phyloP scores from a whole-genome alignment of 1,140 invertebrate genomes.

The Calliphora vicina region DNA sequence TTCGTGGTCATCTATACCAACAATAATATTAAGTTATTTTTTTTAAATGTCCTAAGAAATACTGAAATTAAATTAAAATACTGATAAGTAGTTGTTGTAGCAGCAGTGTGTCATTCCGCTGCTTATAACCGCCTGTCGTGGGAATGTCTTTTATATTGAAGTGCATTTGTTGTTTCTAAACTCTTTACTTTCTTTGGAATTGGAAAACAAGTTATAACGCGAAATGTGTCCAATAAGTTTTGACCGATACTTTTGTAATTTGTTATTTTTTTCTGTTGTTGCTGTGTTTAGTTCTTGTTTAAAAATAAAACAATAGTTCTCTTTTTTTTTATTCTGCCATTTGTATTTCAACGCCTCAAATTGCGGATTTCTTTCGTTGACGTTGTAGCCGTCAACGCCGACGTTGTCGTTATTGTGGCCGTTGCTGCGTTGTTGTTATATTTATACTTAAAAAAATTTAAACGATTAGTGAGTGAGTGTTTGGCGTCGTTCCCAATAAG shows the following conservation, averaged over 20 bases:
- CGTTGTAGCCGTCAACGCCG: neutral
- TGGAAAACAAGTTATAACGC: no score
- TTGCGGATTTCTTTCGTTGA: neutral
- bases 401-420: neutral
- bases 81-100: no score
- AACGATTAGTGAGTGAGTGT: conserved; percentile 5
- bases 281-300: neutral
- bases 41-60: no score
- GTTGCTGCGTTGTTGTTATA: neutral
- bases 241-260: neutral
- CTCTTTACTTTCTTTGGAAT: no score
- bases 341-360: neutral
- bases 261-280: neutral
- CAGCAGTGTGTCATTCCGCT: no score
- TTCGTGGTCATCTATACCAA: no score
- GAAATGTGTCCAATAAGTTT: no score
- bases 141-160: no score
- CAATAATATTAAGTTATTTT: no score
- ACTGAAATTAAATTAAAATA: no score
- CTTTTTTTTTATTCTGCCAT: neutral
- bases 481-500: conserved; percentile 2
- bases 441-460: conserved; percentile 13
- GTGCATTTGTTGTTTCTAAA: no score
- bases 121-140: no score
- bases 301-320: conserved; percentile 11